These are phyloP conservation scores for Pammene fasciana DNA, from an alignment of 2,888 invertebrate genomes.

Conservation along the genomic window DNA sequence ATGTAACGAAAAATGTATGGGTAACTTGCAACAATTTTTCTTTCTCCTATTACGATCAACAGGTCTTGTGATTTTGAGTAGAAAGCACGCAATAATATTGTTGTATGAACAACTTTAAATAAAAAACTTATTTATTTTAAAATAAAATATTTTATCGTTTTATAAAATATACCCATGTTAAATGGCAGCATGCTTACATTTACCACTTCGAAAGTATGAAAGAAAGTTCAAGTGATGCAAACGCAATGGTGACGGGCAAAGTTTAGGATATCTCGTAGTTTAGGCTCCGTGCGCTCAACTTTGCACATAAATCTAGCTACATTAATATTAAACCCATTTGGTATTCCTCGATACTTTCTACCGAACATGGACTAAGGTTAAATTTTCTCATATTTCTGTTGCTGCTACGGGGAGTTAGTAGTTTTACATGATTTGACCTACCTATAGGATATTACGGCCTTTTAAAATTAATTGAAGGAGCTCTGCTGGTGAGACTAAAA, in stretches of 20 bases:
- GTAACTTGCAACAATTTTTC: too few relatives aligned
- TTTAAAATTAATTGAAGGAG: conserved; percentile 11
- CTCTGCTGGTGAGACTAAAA: conserved; percentile 13
- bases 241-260: conserved; percentile 54
- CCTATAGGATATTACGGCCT: conserved; percentile 36
- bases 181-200: neutral
- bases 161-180: too few relatives aligned
- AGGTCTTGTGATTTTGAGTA: too few relatives aligned
- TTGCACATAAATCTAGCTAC: conserved; percentile 69
- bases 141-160: too few relatives aligned
- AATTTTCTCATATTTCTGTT: conserved; percentile 25
- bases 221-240: conserved; percentile 52
- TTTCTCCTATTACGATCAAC: too few relatives aligned
- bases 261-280: conserved; percentile 57
- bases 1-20: too few relatives aligned
- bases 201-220: conserved; percentile 50
- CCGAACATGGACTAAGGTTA: conserved; percentile 40
- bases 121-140: too few relatives aligned
- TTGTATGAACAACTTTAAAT: too few relatives aligned
- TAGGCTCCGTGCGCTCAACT: conserved; percentile 61
- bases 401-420: conserved; percentile 5
- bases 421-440: conserved; percentile 43
- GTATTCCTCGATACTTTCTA: conserved; percentile 52
- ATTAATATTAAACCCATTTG: conserved; percentile 69
- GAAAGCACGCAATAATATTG: too few relatives aligned